phyloP scores from a whole-genome alignment of 2,888 invertebrate genomes.

The Aleiodes testaceus region DNA sequence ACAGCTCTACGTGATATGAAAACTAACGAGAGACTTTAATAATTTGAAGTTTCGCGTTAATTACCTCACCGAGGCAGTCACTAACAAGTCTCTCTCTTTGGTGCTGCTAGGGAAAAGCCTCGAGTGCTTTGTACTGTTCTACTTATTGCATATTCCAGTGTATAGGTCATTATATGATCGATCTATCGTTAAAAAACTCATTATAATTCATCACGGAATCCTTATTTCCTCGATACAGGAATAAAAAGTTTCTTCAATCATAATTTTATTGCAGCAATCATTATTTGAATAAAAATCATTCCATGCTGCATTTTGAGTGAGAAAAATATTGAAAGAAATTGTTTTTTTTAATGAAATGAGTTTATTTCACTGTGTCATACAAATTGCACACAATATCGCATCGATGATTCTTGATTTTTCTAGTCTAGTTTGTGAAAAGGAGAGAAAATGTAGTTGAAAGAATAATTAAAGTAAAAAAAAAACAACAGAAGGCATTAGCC shows the following conservation, averaged over 20 bases:
- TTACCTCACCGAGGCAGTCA: constrained; percentile 58
- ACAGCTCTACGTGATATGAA: constrained; percentile 54
- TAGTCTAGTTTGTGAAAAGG: no score
- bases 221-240: not conserved
- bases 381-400: constrained; percentile 72
- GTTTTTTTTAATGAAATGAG: constrained; percentile 73
- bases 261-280: not conserved
- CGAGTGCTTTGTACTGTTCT: not conserved
- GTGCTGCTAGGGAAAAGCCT: constrained; percentile 41
- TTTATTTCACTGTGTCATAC: constrained; percentile 72
- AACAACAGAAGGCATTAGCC: constrained; percentile 30
- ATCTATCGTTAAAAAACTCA: constrained; percentile 50
- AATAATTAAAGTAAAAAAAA: constrained; percentile 51
- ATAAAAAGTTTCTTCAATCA: not conserved
- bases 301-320: no score
- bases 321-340: constrained; percentile 35
- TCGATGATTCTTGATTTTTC: constrained; percentile 64
- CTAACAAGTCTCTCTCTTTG: constrained; percentile 57
- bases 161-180: constrained; percentile 10
- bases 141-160: constrained; percentile 14
- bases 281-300: no score
- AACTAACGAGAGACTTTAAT: constrained; percentile 64
- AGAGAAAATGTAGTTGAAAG: constrained; percentile 51
- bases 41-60: constrained; percentile 65
- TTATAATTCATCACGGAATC: constrained; percentile 47